Evolutionary conservation across 2,113 vertebrate species (phyloP).

Genomic region (Hemiprocne comata): DNA sequence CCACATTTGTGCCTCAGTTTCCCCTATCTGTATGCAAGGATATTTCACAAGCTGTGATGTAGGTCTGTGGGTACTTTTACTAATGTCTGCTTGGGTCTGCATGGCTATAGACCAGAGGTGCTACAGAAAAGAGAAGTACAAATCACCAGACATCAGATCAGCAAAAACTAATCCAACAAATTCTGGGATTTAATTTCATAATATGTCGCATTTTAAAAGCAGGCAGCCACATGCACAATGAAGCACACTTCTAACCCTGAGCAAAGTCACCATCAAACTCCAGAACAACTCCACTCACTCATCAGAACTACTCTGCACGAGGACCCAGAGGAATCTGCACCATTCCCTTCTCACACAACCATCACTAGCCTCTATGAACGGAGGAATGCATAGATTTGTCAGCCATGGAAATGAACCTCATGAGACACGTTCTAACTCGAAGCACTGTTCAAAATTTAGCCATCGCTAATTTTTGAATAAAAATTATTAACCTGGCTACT

Average conservation of each 20-base stretch:
- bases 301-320: not conserved
- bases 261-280: not conserved
- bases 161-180: not conserved
- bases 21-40: accelerated
- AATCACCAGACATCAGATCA: not conserved
- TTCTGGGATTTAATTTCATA: not conserved
- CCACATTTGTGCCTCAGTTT: not conserved
- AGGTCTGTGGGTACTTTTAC: not conserved
- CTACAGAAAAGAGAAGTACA: not conserved
- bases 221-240: not conserved
- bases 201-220: not conserved
- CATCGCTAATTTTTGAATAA: not conserved
- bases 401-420: not conserved
- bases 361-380: not conserved
- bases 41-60: not conserved
- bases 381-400: not conserved
- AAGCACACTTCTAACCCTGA: not conserved
- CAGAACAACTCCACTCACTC: not conserved
- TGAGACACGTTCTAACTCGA: not conserved
- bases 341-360: not conserved
- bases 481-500: not conserved
- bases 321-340: not conserved
- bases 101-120: not conserved
- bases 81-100: not conserved
- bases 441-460: not conserved